These are phyloP conservation scores for Rhipidura dahli DNA, from an alignment of 2,113 vertebrate genomes.

Conservation along the genomic window DNA sequence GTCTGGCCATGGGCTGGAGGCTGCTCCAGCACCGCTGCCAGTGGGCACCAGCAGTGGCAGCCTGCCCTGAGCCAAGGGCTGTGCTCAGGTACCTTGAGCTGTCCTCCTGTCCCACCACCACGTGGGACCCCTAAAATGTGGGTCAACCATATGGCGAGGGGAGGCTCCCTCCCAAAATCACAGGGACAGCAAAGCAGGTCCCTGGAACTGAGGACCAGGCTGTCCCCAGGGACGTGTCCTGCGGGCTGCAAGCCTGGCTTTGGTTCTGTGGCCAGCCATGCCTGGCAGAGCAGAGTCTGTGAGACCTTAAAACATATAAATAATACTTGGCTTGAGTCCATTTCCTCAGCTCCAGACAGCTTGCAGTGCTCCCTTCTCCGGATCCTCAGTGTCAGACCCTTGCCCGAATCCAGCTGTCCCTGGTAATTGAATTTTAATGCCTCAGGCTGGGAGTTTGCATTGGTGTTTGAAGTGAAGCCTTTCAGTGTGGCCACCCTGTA, in stretches of 20 bases:
- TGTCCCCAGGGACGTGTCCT: rapidly evolving
- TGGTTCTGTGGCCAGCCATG: not conserved
- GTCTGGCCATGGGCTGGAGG: not conserved
- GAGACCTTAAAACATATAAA: not conserved
- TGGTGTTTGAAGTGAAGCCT: not conserved
- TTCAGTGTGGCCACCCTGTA: not conserved
- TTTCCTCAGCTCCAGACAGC: not conserved
- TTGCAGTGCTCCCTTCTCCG: not conserved
- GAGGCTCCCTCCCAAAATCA: not conserved
- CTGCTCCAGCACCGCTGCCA: not conserved
- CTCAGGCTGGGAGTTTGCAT: not conserved
- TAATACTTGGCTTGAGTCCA: not conserved
- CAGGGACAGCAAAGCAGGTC: not conserved
- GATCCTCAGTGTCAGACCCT: not conserved
- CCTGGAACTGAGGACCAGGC: rapidly evolving
- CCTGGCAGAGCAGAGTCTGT: not conserved
- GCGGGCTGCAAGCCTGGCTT: not conserved
- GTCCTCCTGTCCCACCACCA: not conserved
- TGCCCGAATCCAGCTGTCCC: not conserved
- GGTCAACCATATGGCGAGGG: not conserved
- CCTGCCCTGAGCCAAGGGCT: not conserved
- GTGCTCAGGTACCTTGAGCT: not conserved
- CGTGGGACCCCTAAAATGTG: not conserved
- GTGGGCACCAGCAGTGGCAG: rapidly evolving
- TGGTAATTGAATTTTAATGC: conserved; percentile 30